phyloP scores from a whole-genome alignment of 2,797 vertebrate genomes.

The Graptemys geographica region DNA sequence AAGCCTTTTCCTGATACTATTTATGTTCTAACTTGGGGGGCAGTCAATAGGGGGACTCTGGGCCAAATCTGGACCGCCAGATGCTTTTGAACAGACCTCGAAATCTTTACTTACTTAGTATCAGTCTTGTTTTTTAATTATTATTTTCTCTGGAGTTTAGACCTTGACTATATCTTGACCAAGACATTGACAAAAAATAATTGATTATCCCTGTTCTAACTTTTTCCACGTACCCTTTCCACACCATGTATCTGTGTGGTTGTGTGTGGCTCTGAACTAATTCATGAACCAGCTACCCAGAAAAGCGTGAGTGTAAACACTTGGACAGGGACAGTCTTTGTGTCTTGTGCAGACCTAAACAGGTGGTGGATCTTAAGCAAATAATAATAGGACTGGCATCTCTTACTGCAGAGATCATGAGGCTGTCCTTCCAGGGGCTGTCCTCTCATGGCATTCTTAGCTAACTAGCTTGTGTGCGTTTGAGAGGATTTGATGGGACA shows the following conservation, averaged over 20 bases:
- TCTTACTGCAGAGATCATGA: background rate
- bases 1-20: background rate
- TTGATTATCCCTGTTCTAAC: background rate
- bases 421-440: background rate
- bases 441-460: background rate
- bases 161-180: no score
- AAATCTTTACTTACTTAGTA: no score
- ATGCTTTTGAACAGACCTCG: no score
- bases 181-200: no score
- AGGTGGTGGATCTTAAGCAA: background rate
- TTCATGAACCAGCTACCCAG: rapidly evolving
- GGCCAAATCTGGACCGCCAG: no score
- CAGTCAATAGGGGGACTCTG: no score
- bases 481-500: background rate
- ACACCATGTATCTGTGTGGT: background rate
- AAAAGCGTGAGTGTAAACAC: background rate
- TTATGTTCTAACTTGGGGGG: background rate
- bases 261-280: rapidly evolving
- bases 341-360: background rate
- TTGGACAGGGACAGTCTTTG: background rate
- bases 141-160: no score
- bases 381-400: background rate
- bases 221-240: background rate
- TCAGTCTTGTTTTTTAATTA: no score
- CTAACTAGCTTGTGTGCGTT: background rate